Conservation (phyloP, 2,888 invertebrate genomes). For the Luperina testacea region DNA sequence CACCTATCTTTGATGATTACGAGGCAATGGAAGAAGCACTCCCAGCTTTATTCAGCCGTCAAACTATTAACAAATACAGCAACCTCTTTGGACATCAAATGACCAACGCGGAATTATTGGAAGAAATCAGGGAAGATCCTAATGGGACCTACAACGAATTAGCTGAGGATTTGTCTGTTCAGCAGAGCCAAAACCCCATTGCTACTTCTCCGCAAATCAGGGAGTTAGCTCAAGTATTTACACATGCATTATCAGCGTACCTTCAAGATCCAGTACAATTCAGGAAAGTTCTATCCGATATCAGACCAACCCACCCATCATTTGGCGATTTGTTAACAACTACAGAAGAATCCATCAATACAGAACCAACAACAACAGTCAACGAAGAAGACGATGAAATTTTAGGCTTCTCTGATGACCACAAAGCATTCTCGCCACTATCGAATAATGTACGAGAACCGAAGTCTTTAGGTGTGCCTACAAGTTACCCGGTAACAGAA, state of each 20-base stretch:
- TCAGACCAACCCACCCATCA: conserved; percentile 94
- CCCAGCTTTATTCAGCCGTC: conserved; percentile 91
- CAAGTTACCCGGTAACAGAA: conserved; percentile 72
- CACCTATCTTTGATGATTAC: conserved; percentile 78
- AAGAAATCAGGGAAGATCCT: conserved; percentile 84
- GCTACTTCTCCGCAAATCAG: conserved; percentile 92
- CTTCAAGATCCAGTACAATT: conserved; percentile 95
- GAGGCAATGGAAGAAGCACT: conserved; percentile 87
- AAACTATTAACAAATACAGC: conserved; percentile 92
- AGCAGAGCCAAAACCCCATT: conserved; percentile 92
- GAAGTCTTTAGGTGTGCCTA: conserved; percentile 82
- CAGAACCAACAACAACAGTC: conserved; percentile 90
- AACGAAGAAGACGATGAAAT: conserved; percentile 94
- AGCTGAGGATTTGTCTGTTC: conserved; percentile 89
- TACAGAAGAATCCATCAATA: conserved; percentile 83
- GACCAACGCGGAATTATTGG: conserved; percentile 80
- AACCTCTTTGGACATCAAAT: conserved; percentile 81
- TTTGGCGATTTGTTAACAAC: conserved; percentile 82
- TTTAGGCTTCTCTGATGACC: conserved; percentile 93
- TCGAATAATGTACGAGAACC: conserved; percentile 79
- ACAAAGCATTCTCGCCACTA: conserved; percentile 74
- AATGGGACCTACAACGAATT: conserved; percentile 86
- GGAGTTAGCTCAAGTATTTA: conserved; percentile 95
- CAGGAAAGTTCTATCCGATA: conserved; percentile 93
- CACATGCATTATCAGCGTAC: conserved; percentile 95